Conservation (phyloP, 2,888 invertebrate genomes). For the Orthosia gracilis region DNA sequence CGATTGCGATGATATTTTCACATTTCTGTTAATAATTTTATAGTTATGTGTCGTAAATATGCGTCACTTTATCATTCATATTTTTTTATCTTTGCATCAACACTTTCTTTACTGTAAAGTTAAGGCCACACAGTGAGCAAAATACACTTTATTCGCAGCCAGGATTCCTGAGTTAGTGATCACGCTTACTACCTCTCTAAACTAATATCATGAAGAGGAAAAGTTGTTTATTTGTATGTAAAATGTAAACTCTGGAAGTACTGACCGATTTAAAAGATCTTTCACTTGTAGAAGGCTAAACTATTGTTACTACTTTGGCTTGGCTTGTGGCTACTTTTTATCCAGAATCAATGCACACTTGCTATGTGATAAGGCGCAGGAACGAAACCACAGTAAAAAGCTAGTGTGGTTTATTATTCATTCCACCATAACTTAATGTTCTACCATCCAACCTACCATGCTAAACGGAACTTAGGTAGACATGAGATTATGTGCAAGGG, state of each 20-base stretch:
- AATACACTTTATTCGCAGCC: neutral
- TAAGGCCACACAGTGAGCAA: constrained; percentile 5
- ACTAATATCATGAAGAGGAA: neutral
- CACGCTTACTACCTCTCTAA: neutral
- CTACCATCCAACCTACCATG: constrained; percentile 1
- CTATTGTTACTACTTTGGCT: too few relatives aligned
- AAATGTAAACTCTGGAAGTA: too few relatives aligned
- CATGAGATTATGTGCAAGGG: constrained; percentile 30
- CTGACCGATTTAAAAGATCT: too few relatives aligned
- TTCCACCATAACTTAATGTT: neutral
- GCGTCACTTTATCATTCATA: constrained; percentile 21
- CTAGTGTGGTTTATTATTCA: too few relatives aligned
- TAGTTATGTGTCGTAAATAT: constrained; percentile 33
- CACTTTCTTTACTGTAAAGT: constrained; percentile 28
- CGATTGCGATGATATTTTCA: constrained; percentile 52
- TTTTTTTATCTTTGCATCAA: neutral
- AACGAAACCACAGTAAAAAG: neutral
- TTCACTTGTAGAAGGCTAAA: too few relatives aligned
- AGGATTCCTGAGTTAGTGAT: neutral
- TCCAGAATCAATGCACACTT: neutral
- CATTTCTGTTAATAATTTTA: constrained; percentile 50
- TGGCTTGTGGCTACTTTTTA: too few relatives aligned
- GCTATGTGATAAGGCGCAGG: neutral
- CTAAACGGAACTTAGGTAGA: constrained; percentile 3
- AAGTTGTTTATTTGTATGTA: too few relatives aligned